Evolutionary conservation across 37 sponge, comb jelly and placozoan species (phyloP).

Genomic region (Spongilla lacustris): DNA sequence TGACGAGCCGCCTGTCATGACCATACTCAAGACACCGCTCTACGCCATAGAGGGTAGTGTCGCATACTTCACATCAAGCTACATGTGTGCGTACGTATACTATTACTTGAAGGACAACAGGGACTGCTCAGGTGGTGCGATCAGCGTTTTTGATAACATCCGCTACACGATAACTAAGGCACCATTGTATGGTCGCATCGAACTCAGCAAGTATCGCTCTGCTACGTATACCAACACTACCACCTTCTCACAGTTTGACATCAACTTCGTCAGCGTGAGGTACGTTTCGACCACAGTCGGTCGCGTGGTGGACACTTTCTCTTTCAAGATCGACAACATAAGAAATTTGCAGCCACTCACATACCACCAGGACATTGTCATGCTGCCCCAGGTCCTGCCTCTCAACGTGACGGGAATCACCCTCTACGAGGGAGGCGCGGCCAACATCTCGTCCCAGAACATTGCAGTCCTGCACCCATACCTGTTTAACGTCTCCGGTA

Average conservation of each 20-base stretch:
- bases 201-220: background rate
- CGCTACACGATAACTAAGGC: background rate
- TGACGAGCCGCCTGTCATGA: slow-evolving; percentile 49
- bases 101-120: no score
- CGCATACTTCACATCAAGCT: background rate
- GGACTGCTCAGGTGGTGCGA: background rate
- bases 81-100: background rate
- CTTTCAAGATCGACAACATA: slow-evolving; percentile 34
- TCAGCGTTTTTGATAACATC: slow-evolving; percentile 3
- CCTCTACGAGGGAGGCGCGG: slow-evolving; percentile 15
- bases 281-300: background rate
- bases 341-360: slow-evolving; percentile 6
- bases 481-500: background rate
- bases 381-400: slow-evolving; percentile 35
- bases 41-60: slow-evolving; percentile 6
- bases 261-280: slow-evolving; percentile 16
- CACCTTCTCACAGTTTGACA: slow-evolving; percentile 46
- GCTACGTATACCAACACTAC: background rate
- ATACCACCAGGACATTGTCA: slow-evolving; percentile 15
- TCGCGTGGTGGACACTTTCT: slow-evolving; percentile 24
- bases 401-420: background rate
- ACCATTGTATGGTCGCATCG: slow-evolving; percentile 3
- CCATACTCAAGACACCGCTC: background rate
- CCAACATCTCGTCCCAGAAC: background rate
- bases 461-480: slow-evolving; percentile 35